phyloP scores from a whole-genome alignment of 2,797 vertebrate genomes.

The Columba guinea region DNA sequence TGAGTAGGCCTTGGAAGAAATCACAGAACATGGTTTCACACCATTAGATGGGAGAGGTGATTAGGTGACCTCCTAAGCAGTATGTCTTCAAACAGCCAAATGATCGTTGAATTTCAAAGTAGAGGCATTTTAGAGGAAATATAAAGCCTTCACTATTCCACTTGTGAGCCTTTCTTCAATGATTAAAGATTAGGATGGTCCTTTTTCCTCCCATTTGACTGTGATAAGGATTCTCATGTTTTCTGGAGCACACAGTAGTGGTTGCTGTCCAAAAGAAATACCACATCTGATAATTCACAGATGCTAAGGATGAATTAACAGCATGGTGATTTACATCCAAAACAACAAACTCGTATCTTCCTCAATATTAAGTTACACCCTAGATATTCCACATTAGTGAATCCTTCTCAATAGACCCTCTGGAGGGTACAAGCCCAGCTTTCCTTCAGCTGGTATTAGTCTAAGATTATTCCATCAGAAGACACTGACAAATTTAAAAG shows the following conservation, averaged over 20 bases:
- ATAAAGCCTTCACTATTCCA: neutral
- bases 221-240: accelerated
- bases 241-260: neutral
- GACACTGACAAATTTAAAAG: neutral
- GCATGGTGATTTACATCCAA: neutral
- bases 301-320: neutral
- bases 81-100: neutral
- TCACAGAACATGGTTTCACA: neutral
- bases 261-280: neutral
- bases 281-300: neutral
- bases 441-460: neutral
- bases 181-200: neutral
- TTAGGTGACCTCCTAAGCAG: neutral
- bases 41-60: neutral
- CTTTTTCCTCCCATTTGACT: neutral
- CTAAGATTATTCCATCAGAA: neutral
- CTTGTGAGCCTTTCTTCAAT: neutral
- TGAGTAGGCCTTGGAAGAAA: neutral
- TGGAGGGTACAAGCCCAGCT: neutral
- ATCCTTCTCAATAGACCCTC: neutral
- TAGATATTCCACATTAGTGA: neutral
- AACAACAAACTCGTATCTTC: neutral
- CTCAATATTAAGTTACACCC: neutral
- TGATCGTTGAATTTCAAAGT: neutral
- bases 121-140: neutral